Evolutionary conservation across 2,113 vertebrate species (phyloP), one percentile per base, ranked within the genome.

Genomic region (Sorex fumeus): DNA sequence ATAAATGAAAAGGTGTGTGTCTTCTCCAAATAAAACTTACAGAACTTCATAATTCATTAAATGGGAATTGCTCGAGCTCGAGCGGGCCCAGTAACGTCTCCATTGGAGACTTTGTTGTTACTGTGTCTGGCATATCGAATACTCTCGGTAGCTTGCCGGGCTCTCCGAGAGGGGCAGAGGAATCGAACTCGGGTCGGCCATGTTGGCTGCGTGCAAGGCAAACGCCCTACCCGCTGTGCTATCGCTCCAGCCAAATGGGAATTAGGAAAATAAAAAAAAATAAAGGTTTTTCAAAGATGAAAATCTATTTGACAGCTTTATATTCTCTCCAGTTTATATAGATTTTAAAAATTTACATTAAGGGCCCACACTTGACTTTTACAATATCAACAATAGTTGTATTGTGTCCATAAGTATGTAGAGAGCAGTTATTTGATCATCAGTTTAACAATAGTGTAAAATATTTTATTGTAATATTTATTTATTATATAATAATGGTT

Each of bases 261-360:
- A 0, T 70, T 80, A 2, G 79, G n/a, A 93, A 66, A 66, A 89
- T 47, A 94, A 90, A 66, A 89, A 40, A 94, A 90, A 43, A 66
- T 82, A 76, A 91, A 78, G 18, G 3, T 85, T 66, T 91, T 15
- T 80, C 77, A 80, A 57, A 90, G 23, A 34, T 19, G 53, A 90
- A 10, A 90, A 36, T 50, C 62, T 74, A 27, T 34, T 93, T 72
- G 64, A 7, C 70, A 45, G 9, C 34, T 88, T 2, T 62, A 30
- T 76, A 12, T 76, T 50, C 19, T 77, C 53, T 67, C 30, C 36
- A 66, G 23, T 67, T 77, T 91, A 62, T 50, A 45, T 23, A 25
- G 1, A 6, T 66, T 66, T 66, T 66, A 28, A 30, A 66, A 66
- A 8, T 66, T 32, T 69, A 32, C n/a, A 32, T 32, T 32, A 32